phyloP scores from a whole-genome alignment of 2,797 vertebrate genomes.

The Buceros bicornis region DNA sequence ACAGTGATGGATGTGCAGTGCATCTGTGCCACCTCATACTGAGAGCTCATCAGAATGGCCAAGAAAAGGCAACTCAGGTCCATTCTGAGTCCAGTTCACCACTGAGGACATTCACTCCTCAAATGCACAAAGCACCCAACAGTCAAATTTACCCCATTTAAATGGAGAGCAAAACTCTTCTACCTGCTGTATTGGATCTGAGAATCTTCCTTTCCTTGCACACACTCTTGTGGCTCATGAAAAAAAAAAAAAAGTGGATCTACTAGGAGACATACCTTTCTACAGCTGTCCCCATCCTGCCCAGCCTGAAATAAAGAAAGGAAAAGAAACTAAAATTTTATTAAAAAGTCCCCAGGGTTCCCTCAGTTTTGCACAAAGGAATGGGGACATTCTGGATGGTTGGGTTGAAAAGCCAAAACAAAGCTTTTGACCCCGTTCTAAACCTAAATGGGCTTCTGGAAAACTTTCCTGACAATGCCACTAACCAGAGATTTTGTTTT shows the following conservation, averaged over 20 bases:
- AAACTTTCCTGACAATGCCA: not conserved
- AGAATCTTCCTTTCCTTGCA: not conserved
- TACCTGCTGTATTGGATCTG: not conserved
- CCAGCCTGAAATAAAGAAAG: not conserved
- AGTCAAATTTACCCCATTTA: not conserved
- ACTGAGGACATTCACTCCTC: not conserved
- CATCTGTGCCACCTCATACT: not conserved
- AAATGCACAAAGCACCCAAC: not conserved
- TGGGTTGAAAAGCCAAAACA: not conserved
- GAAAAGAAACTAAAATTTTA: not conserved
- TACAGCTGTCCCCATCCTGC: not conserved
- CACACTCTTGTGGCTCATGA: not conserved
- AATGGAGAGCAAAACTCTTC: not conserved
- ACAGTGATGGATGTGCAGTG: not conserved
- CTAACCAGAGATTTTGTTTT: not conserved
- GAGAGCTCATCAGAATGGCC: not conserved
- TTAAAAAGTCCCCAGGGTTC: not conserved
- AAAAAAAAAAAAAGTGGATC: not conserved
- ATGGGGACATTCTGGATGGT: not conserved
- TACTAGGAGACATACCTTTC: not conserved
- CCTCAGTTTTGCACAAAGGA: not conserved
- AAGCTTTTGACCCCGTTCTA: not conserved
- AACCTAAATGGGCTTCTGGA: not conserved
- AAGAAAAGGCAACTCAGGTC: fast-evolving
- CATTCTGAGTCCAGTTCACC: not conserved